Evolutionary conservation across 2,888 invertebrate species (phyloP).

Genomic region (Limnephilus rhombicus): DNA sequence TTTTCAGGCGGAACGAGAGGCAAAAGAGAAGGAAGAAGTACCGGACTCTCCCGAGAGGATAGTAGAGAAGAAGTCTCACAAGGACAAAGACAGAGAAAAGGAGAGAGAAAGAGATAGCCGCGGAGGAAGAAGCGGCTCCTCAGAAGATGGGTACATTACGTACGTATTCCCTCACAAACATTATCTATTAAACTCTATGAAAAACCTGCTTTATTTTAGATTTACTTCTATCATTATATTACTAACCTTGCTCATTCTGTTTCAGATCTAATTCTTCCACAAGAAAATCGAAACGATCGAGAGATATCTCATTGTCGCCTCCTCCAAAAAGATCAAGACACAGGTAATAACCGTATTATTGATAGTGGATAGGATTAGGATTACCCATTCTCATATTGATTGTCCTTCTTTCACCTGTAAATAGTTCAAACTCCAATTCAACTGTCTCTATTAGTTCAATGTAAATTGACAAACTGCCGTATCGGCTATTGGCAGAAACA

Average conservation of each 20-base stretch:
- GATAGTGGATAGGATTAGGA: neutral
- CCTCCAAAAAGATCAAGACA: slow-evolving; percentile 73
- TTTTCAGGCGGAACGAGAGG: slow-evolving; percentile 65
- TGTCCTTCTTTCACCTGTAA: too few relatives aligned
- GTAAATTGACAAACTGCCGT: too few relatives aligned
- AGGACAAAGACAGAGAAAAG: slow-evolving; percentile 68
- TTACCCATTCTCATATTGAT: too few relatives aligned
- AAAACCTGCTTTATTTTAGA: neutral
- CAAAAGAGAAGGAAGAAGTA: slow-evolving; percentile 64
- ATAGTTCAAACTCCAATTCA: too few relatives aligned
- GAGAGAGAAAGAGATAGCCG: slow-evolving; percentile 68
- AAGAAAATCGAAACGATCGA: slow-evolving; percentile 76
- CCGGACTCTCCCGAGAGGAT: slow-evolving; percentile 61
- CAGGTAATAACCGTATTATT: slow-evolving; percentile 67
- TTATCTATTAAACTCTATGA: neutral
- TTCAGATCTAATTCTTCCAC: slow-evolving; percentile 70
- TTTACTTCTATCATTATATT: neutral
- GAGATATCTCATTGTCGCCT: slow-evolving; percentile 74
- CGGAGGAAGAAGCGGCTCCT: slow-evolving; percentile 71
- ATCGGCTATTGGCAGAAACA: too few relatives aligned
- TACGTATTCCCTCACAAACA: slow-evolving; percentile 55
- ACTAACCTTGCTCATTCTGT: neutral
- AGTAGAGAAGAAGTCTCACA: slow-evolving; percentile 53
- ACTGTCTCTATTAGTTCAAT: too few relatives aligned
- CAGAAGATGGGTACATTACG: slow-evolving; percentile 72